A percentile compares a stretch with the other conserved stretches of the same genome.
Conservation (phyloP, 1,140 invertebrate species). For the Cotesia typhae region DNA sequence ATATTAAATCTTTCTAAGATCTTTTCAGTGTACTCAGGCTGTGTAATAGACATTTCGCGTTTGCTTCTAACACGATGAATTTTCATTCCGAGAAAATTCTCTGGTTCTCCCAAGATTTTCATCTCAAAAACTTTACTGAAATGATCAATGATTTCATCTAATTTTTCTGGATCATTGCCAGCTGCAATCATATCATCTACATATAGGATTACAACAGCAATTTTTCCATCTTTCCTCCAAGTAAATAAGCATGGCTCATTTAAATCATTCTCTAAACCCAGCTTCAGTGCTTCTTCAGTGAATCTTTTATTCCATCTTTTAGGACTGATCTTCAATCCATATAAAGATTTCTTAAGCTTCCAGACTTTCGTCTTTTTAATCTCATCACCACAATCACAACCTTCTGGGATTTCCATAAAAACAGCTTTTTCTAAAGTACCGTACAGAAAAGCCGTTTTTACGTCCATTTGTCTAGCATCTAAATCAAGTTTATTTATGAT, state of each 20-base stretch:
- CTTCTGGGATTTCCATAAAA: conserved; percentile 57
- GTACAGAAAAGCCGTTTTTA: conserved; percentile 55
- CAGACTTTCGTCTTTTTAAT: conserved; percentile 34
- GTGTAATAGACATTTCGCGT: conserved; percentile 18
- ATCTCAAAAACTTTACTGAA: conserved; percentile 30
- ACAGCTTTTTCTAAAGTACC: conserved; percentile 54
- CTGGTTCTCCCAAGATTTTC: conserved; percentile 16
- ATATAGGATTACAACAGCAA: conserved; percentile 23
- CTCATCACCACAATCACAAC: conserved; percentile 13
- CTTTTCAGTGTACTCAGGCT: conserved; percentile 25
- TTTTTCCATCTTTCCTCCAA: conserved; percentile 36
- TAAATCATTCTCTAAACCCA: conserved; percentile 39
- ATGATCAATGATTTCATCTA: conserved; percentile 16
- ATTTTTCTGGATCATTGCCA: conserved; percentile 13
- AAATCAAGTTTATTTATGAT: conserved; percentile 41
- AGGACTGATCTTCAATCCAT: conserved; percentile 34
- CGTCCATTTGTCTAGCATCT: conserved; percentile 52
- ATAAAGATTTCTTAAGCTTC: conserved; percentile 48
- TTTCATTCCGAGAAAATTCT: conserved; percentile 28
- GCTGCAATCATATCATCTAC: conserved; percentile 34
- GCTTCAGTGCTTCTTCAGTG: conserved; percentile 31
- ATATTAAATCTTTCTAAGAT: conserved; percentile 28
- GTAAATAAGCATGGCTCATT: conserved; percentile 52
- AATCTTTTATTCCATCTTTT: conserved; percentile 27
- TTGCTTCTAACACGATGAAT: conserved; percentile 22